phyloP scores from a whole-genome alignment of 1,140 invertebrate species.

The Aphaenogaster rudis region DNA sequence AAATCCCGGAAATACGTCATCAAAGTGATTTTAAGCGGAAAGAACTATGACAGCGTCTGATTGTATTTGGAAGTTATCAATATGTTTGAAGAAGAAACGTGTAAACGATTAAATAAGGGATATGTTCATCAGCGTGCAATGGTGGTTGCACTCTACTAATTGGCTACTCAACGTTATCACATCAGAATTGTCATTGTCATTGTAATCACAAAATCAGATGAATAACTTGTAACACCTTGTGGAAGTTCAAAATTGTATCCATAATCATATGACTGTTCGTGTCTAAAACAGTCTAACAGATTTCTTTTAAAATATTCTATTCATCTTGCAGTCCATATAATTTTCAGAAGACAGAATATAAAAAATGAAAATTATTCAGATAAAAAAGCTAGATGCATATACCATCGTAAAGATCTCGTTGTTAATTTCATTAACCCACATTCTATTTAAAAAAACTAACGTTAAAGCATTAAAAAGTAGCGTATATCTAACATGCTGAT shows the following conservation, averaged over 20 bases:
- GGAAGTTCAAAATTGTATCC: neutral
- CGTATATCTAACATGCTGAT: neutral
- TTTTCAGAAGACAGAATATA: neutral
- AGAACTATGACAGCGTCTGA: neutral
- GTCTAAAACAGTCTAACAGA: neutral
- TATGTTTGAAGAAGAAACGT: neutral
- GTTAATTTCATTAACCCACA: neutral
- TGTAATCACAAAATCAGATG: neutral
- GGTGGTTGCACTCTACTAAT: neutral
- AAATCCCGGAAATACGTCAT: constrained; percentile 1
- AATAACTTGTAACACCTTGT: neutral
- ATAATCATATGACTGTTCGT: neutral
- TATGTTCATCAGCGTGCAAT: neutral
- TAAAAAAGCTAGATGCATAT: neutral
- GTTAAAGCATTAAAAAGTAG: neutral
- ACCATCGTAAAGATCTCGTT: neutral
- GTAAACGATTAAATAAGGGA: neutral
- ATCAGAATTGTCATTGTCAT: neutral
- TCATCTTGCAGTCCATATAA: neutral
- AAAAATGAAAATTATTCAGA: neutral
- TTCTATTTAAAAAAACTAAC: neutral
- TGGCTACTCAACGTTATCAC: neutral
- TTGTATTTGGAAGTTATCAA: neutral
- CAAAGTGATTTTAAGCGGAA: neutral
- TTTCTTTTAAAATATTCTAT: neutral